Conservation (phyloP, 2,888 invertebrate genomes). For the Cataglyphis livida region DNA sequence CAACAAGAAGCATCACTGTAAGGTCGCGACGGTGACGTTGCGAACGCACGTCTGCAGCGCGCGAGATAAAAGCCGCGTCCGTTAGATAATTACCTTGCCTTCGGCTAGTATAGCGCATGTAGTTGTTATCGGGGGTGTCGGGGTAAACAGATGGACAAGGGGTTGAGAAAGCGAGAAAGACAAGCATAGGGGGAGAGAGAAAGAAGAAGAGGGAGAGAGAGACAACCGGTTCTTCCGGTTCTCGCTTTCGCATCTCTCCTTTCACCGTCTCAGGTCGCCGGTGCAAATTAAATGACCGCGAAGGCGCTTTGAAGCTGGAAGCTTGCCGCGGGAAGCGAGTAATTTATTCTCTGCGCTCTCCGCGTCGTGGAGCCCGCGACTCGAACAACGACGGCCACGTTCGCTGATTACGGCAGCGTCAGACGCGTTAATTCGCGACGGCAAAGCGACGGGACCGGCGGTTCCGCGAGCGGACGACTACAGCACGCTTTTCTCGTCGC, state of each 20-base stretch:
- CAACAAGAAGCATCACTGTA: too few relatives aligned
- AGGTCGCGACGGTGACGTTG: neutral
- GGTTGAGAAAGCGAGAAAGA: neutral
- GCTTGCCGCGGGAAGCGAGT: slow-evolving; percentile 45
- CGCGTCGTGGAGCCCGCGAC: slow-evolving; percentile 26
- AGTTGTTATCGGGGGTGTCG: slow-evolving; percentile 58
- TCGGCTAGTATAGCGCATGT: slow-evolving; percentile 39
- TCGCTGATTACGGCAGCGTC: slow-evolving; percentile 67
- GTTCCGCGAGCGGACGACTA: slow-evolving; percentile 27
- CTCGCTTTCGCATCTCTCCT: slow-evolving; percentile 16
- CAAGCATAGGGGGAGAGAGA: too few relatives aligned
- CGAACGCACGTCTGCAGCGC: slow-evolving; percentile 55
- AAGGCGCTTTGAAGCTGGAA: slow-evolving; percentile 65
- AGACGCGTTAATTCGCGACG: slow-evolving; percentile 68
- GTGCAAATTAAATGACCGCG: slow-evolving; percentile 63
- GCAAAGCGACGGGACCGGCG: slow-evolving; percentile 11
- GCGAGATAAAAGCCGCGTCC: slow-evolving; percentile 64
- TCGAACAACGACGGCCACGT: slow-evolving; percentile 56
- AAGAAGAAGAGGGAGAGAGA: too few relatives aligned
- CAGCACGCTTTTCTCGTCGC: neutral
- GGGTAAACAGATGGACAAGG: slow-evolving; percentile 18
- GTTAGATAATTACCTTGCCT: slow-evolving; percentile 70
- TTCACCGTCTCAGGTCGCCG: slow-evolving; percentile 39
- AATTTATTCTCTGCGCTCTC: slow-evolving; percentile 67
- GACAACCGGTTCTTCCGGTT: neutral